phyloP scores from a whole-genome alignment of 2,113 vertebrate genomes.

The Hypomesus transpacificus region DNA sequence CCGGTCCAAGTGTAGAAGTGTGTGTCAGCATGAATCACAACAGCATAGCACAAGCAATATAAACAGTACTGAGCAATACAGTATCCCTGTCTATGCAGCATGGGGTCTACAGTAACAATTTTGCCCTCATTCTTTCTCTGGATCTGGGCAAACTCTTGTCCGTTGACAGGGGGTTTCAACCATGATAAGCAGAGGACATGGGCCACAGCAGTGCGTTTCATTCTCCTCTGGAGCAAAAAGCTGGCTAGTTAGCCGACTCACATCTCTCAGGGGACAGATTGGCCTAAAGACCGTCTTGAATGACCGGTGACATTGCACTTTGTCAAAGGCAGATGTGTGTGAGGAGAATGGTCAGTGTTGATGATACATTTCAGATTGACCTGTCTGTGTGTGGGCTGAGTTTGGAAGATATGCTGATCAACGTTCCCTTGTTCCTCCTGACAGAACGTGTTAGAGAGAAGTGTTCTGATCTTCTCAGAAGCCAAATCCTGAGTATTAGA shows the following conservation, averaged over 20 bases:
- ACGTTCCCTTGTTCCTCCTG: slow-evolving; percentile 34
- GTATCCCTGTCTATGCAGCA: no score
- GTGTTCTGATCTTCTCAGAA: slow-evolving; percentile 41
- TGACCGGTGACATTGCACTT: slow-evolving; percentile 64
- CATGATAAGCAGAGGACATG: slow-evolving; percentile 35
- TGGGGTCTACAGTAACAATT: no score
- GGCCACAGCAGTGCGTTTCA: slow-evolving; percentile 38
- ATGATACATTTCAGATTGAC: slow-evolving; percentile 36
- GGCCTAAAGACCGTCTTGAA: slow-evolving; percentile 41
- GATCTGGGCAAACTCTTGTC: slow-evolving; percentile 16
- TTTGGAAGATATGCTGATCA: slow-evolving; percentile 12
- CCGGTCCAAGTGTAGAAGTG: no score
- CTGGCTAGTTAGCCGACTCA: slow-evolving; percentile 47
- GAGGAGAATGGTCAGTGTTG: slow-evolving; percentile 34
- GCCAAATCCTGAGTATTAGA: slow-evolving; percentile 29
- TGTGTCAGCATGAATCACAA: no score
- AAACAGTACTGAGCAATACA: no score
- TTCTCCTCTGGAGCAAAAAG: slow-evolving; percentile 49
- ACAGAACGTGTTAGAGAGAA: slow-evolving; percentile 47
- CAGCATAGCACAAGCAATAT: no score
- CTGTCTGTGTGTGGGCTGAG: slow-evolving; percentile 34
- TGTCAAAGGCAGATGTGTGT: slow-evolving; percentile 45
- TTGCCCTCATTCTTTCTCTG: neutral
- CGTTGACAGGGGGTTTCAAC: slow-evolving; percentile 48
- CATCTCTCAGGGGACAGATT: slow-evolving; percentile 41